phyloP scores from a whole-genome alignment of 2,888 invertebrate genomes.

The Norana najaformis region DNA sequence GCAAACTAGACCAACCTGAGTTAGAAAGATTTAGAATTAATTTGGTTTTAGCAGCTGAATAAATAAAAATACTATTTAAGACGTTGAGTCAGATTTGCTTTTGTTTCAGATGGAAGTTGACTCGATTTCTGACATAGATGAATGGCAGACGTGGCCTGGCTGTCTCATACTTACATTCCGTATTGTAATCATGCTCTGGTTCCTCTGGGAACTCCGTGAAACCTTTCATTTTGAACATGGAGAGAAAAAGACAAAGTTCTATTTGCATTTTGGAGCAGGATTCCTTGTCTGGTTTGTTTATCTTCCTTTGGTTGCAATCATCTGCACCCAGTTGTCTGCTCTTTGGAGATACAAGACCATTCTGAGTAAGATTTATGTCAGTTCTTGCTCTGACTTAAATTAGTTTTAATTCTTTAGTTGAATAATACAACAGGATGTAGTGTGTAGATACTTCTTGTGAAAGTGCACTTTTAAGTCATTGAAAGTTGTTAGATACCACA shows the following conservation, averaged over 20 bases:
- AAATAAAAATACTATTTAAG: background rate
- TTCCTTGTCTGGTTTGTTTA: conserved; percentile 98
- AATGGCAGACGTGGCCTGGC: conserved; percentile 97
- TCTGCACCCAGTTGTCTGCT: conserved; percentile 88
- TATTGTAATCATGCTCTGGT: conserved; percentile 85
- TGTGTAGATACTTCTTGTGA: background rate
- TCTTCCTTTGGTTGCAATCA: conserved; percentile 87
- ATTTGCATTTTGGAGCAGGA: conserved; percentile 94
- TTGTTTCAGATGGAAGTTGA: conserved; percentile 83
- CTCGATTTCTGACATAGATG: conserved; percentile 91
- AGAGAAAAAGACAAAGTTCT: conserved; percentile 78
- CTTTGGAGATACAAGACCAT: conserved; percentile 93
- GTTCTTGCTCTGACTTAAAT: background rate
- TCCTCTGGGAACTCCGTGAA: conserved; percentile 74
- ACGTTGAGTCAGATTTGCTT: conserved; percentile 3
- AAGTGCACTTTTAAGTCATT: background rate
- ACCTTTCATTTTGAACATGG: conserved; percentile 80
- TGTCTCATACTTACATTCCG: conserved; percentile 88
- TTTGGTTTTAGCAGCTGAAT: background rate
- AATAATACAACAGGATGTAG: background rate
- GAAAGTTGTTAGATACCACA: background rate
- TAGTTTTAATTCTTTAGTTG: too few relatives aligned
- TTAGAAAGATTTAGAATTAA: background rate
- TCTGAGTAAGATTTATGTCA: conserved; percentile 73
- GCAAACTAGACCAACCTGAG: too few relatives aligned